These are phyloP conservation scores for Carassius auratus DNA, from an alignment of 2,113 vertebrate species.

Conservation along the genomic window DNA sequence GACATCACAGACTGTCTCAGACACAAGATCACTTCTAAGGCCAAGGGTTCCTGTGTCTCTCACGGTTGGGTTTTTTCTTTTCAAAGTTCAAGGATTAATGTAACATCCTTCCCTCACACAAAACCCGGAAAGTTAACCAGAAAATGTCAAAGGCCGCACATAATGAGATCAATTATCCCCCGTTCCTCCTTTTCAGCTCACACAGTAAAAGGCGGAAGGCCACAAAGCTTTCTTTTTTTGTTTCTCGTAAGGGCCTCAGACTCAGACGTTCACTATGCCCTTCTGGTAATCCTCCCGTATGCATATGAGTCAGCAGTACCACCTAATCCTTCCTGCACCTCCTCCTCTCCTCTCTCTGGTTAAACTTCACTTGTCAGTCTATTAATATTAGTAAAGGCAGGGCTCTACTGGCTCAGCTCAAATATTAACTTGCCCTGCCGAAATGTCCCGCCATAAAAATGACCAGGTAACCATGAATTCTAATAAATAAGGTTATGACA, in stretches of 20 bases:
- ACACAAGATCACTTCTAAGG: conserved; percentile 23
- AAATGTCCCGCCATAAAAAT: too few species aligned
- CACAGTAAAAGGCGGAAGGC: conserved; percentile 49
- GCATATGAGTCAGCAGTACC: conserved; percentile 56
- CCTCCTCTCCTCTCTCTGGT: neutral
- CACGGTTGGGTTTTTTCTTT: conserved; percentile 1
- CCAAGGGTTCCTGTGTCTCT: conserved; percentile 13
- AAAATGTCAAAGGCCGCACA: conserved; percentile 31
- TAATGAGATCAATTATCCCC: conserved; percentile 14
- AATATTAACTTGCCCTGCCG: neutral
- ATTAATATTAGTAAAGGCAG: neutral
- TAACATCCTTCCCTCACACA: conserved; percentile 33
- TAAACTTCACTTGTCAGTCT: neutral
- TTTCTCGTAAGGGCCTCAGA: conserved; percentile 45
- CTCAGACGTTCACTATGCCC: conserved; percentile 39
- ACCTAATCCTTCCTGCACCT: conserved; percentile 28
- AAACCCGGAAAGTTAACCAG: conserved; percentile 7
- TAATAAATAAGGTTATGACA: too few species aligned
- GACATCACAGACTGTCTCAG: conserved; percentile 2
- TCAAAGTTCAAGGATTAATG: conserved; percentile 5
- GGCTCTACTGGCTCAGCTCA: neutral
- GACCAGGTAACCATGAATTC: too few species aligned
- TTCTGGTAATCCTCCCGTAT: conserved; percentile 41
- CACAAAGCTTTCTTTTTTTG: conserved; percentile 50
- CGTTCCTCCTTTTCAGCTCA: conserved; percentile 48